Percentiles rank a stretch among this genome's conserved stretches.
Conservation (phyloP, 2,888 invertebrate species). For the Gisinianus flammeolus region DNA sequence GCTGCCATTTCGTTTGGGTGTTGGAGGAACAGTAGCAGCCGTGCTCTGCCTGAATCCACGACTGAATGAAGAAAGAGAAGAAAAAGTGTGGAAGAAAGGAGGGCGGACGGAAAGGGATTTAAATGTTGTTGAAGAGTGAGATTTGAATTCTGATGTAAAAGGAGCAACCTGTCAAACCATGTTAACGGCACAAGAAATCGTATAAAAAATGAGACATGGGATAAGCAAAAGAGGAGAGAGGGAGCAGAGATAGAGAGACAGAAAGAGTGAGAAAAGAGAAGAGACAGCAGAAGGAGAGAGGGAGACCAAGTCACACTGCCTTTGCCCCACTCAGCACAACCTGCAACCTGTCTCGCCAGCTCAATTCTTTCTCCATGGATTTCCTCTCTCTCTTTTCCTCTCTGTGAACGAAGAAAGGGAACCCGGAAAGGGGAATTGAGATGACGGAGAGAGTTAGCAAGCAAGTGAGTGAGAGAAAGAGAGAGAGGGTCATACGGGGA, state of each 20-base stretch:
- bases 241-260: background rate
- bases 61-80: no score
- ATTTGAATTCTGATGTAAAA: background rate
- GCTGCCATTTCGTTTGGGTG: no score
- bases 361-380: background rate
- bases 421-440: background rate
- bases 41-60: no score
- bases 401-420: no score
- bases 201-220: constrained; percentile 20
- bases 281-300: background rate
- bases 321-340: background rate
- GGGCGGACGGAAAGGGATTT: background rate
- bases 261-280: background rate
- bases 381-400: background rate
- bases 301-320: no score
- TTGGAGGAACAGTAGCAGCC: no score
- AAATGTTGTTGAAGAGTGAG: background rate
- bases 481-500: background rate
- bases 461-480: background rate
- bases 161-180: constrained; percentile 20
- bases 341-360: background rate
- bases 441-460: background rate
- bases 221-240: constrained; percentile 19
- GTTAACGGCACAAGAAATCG: background rate
- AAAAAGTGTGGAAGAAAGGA: background rate